phyloP scores from a whole-genome alignment of 2,113 vertebrate genomes.

The Empidonax alnorum region DNA sequence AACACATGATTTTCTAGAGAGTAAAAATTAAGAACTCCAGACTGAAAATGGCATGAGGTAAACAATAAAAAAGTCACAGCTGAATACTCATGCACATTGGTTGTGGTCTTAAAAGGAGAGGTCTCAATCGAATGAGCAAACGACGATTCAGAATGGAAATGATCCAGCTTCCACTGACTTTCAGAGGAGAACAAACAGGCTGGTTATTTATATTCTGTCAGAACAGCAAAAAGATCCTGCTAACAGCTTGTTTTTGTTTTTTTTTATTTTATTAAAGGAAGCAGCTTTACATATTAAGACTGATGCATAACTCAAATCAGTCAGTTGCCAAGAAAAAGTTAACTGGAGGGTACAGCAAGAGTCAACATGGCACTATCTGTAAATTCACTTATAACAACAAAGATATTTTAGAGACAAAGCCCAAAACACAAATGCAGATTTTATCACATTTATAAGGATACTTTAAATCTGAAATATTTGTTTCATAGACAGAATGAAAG shows the following conservation, averaged over 20 bases:
- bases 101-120: constrained; percentile 22
- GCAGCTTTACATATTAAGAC: not conserved
- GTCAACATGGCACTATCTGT: not conserved
- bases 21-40: not conserved
- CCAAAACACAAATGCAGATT: not conserved
- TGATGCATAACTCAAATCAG: not conserved
- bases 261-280: not conserved
- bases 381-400: not conserved
- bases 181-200: not conserved
- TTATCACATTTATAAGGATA: not conserved
- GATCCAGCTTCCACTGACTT: not conserved
- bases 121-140: not conserved
- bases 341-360: not conserved
- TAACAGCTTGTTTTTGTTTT: not conserved
- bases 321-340: not conserved
- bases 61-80: not conserved
- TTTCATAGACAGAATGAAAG: not conserved
- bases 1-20: not conserved
- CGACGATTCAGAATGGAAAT: not conserved
- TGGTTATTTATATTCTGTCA: not conserved
- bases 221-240: not conserved
- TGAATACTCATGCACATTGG: accelerated
- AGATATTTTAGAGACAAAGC: not conserved
- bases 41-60: not conserved
- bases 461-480: not conserved